These are phyloP conservation scores for Hydrophis major DNA, from an alignment of 2,797 vertebrate species.

Conservation along the genomic window DNA sequence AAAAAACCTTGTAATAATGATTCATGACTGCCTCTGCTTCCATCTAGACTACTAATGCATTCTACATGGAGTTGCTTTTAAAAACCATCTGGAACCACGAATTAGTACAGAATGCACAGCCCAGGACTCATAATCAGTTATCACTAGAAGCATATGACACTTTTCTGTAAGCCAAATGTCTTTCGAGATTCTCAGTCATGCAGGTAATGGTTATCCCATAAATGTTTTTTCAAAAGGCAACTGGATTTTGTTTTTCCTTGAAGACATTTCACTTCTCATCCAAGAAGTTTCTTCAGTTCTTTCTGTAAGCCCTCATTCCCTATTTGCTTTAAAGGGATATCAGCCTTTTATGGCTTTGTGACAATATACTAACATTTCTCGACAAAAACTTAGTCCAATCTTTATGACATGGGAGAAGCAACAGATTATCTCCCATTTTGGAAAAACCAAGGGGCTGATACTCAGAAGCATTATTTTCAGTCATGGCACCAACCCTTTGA, in stretches of 20 bases:
- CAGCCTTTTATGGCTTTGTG: not conserved
- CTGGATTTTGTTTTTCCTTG: no score
- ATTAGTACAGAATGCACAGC: not conserved
- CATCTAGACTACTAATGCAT: not conserved
- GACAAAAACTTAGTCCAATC: not conserved
- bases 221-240: no score
- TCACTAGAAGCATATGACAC: not conserved
- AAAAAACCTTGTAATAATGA: not conserved
- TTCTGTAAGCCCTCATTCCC: not conserved
- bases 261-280: no score
- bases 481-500: not conserved
- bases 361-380: not conserved
- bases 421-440: not conserved
- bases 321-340: not conserved
- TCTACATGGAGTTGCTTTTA: not conserved
- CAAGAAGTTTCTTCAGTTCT: no score
- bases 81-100: not conserved
- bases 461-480: not conserved
- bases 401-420: not conserved
- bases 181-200: no score
- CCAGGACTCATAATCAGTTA: not conserved
- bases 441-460: not conserved
- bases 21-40: not conserved
- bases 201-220: no score
- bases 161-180: not conserved